These are phyloP conservation scores for Brachycybe producta DNA, from an alignment of 2,888 invertebrate species.

Conservation along the genomic window DNA sequence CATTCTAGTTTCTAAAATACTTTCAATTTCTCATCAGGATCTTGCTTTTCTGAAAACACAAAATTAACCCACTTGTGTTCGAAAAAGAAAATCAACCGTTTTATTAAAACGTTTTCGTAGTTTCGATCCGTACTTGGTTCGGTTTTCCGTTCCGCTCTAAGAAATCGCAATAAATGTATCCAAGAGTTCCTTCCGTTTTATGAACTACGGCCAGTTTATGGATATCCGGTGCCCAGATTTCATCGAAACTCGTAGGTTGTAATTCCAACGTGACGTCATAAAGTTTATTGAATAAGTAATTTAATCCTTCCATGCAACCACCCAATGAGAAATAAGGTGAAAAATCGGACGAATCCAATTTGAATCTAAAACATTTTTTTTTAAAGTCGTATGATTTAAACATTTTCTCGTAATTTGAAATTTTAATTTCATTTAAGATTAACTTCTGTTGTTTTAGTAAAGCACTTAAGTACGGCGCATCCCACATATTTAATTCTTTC, in stretches of 20 bases:
- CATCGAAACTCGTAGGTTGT: conserved; percentile 56
- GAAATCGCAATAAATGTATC: conserved; percentile 94
- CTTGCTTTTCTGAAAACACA: too few relatives aligned
- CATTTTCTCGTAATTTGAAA: not conserved
- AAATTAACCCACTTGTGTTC: not conserved
- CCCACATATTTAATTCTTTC: conserved; percentile 50
- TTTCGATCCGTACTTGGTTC: conserved; percentile 47
- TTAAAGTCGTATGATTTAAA: not conserved
- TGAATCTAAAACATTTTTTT: conserved; percentile 15
- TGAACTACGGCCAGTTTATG: conserved; percentile 76
- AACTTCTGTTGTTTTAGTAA: conserved; percentile 28
- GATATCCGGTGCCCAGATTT: conserved; percentile 77
- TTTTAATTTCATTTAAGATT: not conserved
- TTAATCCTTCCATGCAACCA: conserved; percentile 93
- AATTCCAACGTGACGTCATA: conserved; percentile 67
- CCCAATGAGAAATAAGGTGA: conserved; percentile 82
- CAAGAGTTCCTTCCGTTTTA: conserved; percentile 64
- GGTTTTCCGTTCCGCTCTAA: conserved; percentile 84
- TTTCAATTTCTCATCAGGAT: too few relatives aligned
- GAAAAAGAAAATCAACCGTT: not conserved
- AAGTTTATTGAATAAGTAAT: conserved; percentile 65
- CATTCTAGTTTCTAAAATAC: too few relatives aligned
- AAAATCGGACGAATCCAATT: conserved; percentile 21
- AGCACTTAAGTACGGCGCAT: conserved; percentile 63
- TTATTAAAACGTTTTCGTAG: not conserved